Conservation (phyloP, 1,140 invertebrate species). For the Drosophila oshimai region DNA sequence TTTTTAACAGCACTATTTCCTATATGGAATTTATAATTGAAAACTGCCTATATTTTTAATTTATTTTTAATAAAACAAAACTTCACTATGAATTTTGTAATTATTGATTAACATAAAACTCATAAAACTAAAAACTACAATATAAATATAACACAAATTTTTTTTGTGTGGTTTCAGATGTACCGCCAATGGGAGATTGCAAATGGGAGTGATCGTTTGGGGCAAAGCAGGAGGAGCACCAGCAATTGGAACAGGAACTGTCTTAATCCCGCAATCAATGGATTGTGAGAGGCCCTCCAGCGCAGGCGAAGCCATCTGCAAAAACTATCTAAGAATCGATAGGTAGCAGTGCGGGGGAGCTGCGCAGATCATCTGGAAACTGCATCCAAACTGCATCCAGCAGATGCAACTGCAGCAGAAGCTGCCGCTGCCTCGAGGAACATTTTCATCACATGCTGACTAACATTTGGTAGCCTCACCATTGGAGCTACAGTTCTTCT, state of each 20-base stretch:
- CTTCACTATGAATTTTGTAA: too few species aligned
- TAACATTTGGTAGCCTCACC: conserved; percentile 24
- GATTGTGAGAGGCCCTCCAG: conserved; percentile 50
- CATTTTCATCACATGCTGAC: conserved; percentile 46
- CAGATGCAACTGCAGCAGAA: conserved; percentile 10
- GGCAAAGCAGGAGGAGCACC: not conserved
- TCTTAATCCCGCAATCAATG: conserved; percentile 73
- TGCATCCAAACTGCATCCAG: conserved; percentile 1
- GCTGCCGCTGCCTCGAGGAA: not conserved
- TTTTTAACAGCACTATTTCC: too few species aligned
- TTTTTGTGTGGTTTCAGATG: not conserved
- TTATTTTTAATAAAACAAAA: too few species aligned
- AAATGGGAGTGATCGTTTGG: conserved; percentile 11
- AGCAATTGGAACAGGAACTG: conserved; percentile 36
- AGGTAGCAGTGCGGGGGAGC: conserved; percentile 27
- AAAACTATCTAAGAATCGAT: conserved; percentile 47
- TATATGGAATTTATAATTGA: too few species aligned
- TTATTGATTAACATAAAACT: too few species aligned
- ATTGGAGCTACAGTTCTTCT: conserved; percentile 4
- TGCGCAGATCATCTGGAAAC: conserved; percentile 3
- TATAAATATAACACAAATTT: not conserved
- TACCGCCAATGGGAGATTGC: conserved; percentile 5
- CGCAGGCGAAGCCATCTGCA: conserved; percentile 38
- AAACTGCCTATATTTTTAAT: too few species aligned
- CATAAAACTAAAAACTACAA: too few species aligned